Percentiles rank a stretch among this genome's conserved stretches.
These are phyloP conservation scores for Deilephila porcellus DNA, from an alignment of 2,888 invertebrate species.

Conservation along the genomic window DNA sequence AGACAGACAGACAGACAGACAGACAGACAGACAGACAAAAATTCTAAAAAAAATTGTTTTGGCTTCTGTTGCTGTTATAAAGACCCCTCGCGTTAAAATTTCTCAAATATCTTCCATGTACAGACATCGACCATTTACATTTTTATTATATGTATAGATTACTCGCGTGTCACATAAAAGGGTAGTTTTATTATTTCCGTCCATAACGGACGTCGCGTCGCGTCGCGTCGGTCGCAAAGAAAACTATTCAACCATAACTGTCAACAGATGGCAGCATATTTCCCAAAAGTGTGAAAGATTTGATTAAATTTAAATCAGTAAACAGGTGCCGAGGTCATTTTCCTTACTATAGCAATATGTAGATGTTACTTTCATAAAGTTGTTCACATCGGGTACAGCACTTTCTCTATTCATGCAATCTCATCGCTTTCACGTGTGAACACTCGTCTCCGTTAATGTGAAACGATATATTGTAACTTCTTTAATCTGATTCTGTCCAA, in stretches of 20 bases:
- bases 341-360: conserved; percentile 49
- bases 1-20: too few relatives aligned
- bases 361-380: conserved; percentile 67
- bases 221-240: too few relatives aligned
- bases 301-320: conserved; percentile 32
- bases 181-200: too few relatives aligned
- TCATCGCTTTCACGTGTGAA: conserved; percentile 72
- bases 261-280: conserved; percentile 2
- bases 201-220: too few relatives aligned
- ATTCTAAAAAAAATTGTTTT: too few relatives aligned
- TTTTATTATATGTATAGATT: too few relatives aligned
- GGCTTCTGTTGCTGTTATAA: too few relatives aligned
- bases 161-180: too few relatives aligned
- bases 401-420: conserved; percentile 80
- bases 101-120: too few relatives aligned
- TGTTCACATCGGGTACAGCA: conserved; percentile 53
- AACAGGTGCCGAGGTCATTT: conserved; percentile 39
- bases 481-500: conserved; percentile 3
- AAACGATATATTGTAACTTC: conserved; percentile 42
- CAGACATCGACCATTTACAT: too few relatives aligned
- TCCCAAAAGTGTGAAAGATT: background rate
- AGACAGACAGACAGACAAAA: too few relatives aligned
- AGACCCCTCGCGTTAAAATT: too few relatives aligned
- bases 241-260: background rate
- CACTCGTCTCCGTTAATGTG: conserved; percentile 63